Evolutionary conservation across 2,113 vertebrate species (phyloP), one percentile per base, ranked within the genome.

Genomic region (Andinoacara biseriatus): DNA sequence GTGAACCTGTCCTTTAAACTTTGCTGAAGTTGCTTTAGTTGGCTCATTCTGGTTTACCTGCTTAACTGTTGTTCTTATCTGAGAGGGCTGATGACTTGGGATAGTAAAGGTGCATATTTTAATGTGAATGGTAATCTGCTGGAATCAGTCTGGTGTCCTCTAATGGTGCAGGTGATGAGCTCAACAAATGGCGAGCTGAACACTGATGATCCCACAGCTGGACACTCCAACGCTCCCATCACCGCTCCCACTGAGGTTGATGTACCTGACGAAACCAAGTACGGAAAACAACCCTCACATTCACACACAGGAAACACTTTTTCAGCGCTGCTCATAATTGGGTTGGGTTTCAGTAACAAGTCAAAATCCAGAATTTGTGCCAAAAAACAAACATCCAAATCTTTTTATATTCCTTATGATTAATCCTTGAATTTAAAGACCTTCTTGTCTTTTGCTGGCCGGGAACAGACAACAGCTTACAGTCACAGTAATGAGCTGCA

Each of bases 121-220:
- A 10, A 35, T 82, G 58, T 62, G 38, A 86, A 65, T 26, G 14
- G 63, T 59, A 24, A 80, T 74, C 74, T 76, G 52, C 67, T 59
- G 61, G 54, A 22, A 58, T 69, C 14, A 5, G 31, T 74, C 20
- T 80, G 77, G 18, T 85, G 26, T 84, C 76, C 58, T 90, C 49
- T 84, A 20, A 65, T 38, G 33, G 4, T 84, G 0, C 94, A 99
- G 98, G 98, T 98, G 88, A 97, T 99, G 95, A 99, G 97, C 94
- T 99, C 97, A 79, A 99, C 98, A 40, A 99, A 99, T 0, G 98
- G 98, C 8, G 98, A 99, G 95, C 95, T 99, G 94, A 99, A 99
- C 90, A 97, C 97, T 0, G 98, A 99, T 0, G 98, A 99, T 91
- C 98, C 98, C 5, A 98, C 97, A 0, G 98, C 98, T 1, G 98